phyloP scores from a whole-genome alignment of 2,113 vertebrate species.

The Cottus gobio region DNA sequence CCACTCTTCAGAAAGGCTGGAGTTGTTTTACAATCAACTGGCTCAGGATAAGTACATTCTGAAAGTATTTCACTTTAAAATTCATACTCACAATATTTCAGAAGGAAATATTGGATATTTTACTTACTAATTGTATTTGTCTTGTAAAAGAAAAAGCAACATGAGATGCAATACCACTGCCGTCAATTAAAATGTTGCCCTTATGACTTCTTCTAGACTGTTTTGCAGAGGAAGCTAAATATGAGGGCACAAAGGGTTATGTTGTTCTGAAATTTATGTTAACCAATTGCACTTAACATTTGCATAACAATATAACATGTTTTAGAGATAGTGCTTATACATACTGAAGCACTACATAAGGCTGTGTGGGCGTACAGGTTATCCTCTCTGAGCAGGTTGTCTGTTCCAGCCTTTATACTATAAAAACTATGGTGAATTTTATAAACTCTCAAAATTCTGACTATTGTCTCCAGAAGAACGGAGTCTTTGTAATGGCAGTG shows the following conservation, averaged over 20 bases:
- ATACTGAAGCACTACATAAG: conserved; percentile 45
- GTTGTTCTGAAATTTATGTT: conserved; percentile 9
- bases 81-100: too few species aligned
- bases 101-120: too few species aligned
- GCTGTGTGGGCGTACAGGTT: conserved; percentile 28
- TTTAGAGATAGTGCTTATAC: conserved; percentile 30
- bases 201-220: too few species aligned
- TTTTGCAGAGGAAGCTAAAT: conserved; percentile 9
- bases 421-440: conserved; percentile 16
- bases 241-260: neutral
- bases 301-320: conserved; percentile 46
- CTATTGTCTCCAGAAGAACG: neutral
- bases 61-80: too few species aligned
- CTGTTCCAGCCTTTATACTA: conserved; percentile 11
- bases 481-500: neutral
- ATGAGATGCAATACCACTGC: too few species aligned
- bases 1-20: too few species aligned
- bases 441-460: conserved; percentile 18
- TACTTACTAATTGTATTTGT: too few species aligned
- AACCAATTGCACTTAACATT: conserved; percentile 31
- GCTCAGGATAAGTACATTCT: too few species aligned
- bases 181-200: too few species aligned
- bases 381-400: neutral
- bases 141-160: too few species aligned
- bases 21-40: too few species aligned